phyloP scores from a whole-genome alignment of 1,140 invertebrate species.

The Trichogramma pretiosum region DNA sequence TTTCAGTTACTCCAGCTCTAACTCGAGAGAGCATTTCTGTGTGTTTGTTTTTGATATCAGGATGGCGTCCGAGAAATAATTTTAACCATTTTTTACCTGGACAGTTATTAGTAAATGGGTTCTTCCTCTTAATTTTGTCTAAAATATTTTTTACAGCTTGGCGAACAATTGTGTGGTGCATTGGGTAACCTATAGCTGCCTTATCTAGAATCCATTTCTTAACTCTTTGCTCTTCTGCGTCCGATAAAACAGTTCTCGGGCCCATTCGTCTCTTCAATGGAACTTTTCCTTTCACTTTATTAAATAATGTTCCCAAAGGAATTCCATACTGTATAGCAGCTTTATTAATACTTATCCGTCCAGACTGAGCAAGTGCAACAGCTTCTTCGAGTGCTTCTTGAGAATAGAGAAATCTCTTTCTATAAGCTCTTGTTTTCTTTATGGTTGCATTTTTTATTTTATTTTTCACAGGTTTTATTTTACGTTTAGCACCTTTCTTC shows the following conservation, averaged over 20 bases:
- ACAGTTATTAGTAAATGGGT: constrained; percentile 25
- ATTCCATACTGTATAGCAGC: constrained; percentile 13
- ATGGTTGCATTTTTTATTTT: no score
- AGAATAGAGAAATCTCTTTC: no score
- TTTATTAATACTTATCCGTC: constrained; percentile 13
- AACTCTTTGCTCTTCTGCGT: constrained; percentile 20
- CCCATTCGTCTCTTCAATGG: constrained; percentile 16
- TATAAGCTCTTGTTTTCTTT: no score
- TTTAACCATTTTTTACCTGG: constrained; percentile 35
- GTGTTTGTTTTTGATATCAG: constrained; percentile 25
- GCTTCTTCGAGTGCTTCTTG: no score
- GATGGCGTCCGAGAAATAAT: constrained; percentile 35
- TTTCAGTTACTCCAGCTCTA: constrained; percentile 27
- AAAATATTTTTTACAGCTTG: constrained; percentile 23
- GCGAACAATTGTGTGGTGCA: constrained; percentile 24
- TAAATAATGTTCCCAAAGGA: constrained; percentile 19
- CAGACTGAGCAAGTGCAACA: no score
- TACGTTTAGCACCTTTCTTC: no score
- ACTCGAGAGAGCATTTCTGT: constrained; percentile 31
- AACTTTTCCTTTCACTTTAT: constrained; percentile 16
- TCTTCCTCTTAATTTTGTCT: constrained; percentile 13
- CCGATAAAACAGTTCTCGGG: constrained; percentile 15
- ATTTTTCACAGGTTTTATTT: no score
- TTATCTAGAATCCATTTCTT: constrained; percentile 25
- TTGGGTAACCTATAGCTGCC: constrained; percentile 25